A percentile compares a stretch with the other conserved stretches of the same genome.
These are phyloP conservation scores for Sapajus apella DNA, from an alignment of 2,113 vertebrate species.

Conservation along the genomic window DNA sequence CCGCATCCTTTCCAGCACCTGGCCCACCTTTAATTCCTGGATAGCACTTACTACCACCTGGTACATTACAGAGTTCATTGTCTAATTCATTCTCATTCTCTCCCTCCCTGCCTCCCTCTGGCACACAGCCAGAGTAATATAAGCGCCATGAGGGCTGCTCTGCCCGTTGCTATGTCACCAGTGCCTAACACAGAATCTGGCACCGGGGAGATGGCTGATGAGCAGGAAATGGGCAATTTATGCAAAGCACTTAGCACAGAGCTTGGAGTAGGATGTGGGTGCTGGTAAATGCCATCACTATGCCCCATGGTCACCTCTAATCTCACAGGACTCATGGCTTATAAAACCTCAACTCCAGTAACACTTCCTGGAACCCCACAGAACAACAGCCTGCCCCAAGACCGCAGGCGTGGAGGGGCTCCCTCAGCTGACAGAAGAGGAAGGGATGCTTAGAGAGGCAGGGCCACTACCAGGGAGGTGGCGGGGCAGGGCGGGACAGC, in stretches of 20 bases:
- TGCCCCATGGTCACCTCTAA: background rate
- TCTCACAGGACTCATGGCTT: background rate
- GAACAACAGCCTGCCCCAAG: background rate
- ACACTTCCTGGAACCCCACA: background rate
- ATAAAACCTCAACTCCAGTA: background rate
- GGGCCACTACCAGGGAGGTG: background rate
- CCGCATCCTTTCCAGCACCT: background rate
- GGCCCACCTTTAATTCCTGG: background rate
- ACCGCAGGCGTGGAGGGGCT: rapidly evolving
- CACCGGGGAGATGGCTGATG: background rate
- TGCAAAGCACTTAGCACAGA: background rate
- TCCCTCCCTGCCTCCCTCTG: background rate
- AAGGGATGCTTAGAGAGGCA: background rate
- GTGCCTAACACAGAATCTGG: background rate
- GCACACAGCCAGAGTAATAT: background rate
- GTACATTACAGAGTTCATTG: background rate
- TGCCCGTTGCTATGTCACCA: background rate
- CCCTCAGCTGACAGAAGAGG: background rate
- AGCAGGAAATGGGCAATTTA: background rate
- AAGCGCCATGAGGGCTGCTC: background rate
- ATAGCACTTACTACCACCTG: background rate
- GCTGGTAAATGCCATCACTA: background rate
- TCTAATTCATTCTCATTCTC: background rate
- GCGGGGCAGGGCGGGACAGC: background rate
- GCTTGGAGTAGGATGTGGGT: background rate